phyloP scores from a whole-genome alignment of 2,113 vertebrate species.

The Ranitomeya imitator region DNA sequence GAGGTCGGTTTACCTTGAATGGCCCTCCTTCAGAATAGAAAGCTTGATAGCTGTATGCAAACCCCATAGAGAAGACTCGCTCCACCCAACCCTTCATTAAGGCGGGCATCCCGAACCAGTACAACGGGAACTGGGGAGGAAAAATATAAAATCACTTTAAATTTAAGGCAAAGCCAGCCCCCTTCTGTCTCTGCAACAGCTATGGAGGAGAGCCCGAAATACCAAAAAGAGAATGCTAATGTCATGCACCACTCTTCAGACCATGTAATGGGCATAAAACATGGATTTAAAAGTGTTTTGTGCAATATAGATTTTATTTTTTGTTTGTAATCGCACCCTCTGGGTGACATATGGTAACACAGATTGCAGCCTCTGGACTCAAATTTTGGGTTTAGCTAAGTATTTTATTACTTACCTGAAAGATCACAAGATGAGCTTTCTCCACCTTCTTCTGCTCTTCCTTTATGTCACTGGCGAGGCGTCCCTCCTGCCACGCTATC shows the following conservation, averaged over 20 bases:
- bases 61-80: conserved; percentile 71
- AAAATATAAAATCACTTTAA: neutral
- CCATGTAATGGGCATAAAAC: too few relatives aligned
- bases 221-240: too few relatives aligned
- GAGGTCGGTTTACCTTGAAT: conserved; percentile 70
- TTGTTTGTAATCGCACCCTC: too few relatives aligned
- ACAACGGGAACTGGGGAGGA: conserved; percentile 75
- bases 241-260: too few relatives aligned
- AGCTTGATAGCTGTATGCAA: conserved; percentile 67
- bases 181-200: too few relatives aligned
- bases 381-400: too few relatives aligned
- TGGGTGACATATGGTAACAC: too few relatives aligned
- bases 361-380: too few relatives aligned
- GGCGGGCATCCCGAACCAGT: conserved; percentile 80
- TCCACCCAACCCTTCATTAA: conserved; percentile 84
- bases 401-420: conserved; percentile 72
- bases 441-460: conserved; percentile 76
- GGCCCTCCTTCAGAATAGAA: conserved; percentile 74
- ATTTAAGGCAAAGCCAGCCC: neutral
- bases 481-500: conserved; percentile 72
- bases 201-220: too few relatives aligned
- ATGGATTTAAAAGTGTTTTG: too few relatives aligned
- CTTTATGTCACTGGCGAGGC: conserved; percentile 71
- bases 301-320: too few relatives aligned
- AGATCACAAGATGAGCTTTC: conserved; percentile 77